phyloP scores from a whole-genome alignment of 2,888 invertebrate genomes.

The Pilophorus perplexus region DNA sequence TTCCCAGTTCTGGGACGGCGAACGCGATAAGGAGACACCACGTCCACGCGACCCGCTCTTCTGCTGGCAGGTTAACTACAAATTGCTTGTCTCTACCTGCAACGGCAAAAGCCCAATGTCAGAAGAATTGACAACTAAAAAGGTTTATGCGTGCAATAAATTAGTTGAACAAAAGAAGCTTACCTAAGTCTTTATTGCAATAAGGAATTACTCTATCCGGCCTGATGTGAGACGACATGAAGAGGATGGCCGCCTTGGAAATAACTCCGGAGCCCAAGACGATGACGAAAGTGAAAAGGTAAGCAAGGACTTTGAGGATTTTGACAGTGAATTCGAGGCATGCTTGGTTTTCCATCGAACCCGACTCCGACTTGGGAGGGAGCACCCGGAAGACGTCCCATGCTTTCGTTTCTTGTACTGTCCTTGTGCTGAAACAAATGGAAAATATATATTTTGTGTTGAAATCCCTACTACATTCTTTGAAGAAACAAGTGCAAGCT shows the following conservation, averaged over 20 bases:
- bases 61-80: conserved; percentile 74
- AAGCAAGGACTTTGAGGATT: conserved; percentile 78
- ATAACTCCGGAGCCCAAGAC: conserved; percentile 82
- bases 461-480: neutral
- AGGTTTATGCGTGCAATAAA: no score
- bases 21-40: conserved; percentile 88
- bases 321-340: conserved; percentile 83
- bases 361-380: conserved; percentile 82
- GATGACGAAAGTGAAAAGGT: conserved; percentile 78
- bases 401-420: conserved; percentile 84
- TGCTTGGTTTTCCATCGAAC: conserved; percentile 83
- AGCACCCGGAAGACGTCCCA: conserved; percentile 96
- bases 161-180: no score
- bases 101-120: neutral
- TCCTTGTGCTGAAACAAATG: conserved; percentile 65
- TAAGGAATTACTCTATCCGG: conserved; percentile 72
- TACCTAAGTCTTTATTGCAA: conserved; percentile 83
- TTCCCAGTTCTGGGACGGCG: conserved; percentile 83
- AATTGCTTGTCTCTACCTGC: conserved; percentile 84
- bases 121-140: no score
- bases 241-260: conserved; percentile 82
- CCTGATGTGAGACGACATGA: conserved; percentile 87
- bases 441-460: neutral
- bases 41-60: conserved; percentile 87
- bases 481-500: no score